Evolutionary conservation across 2,113 vertebrate genomes (phyloP).

Genomic region (Leucosticte australis): DNA sequence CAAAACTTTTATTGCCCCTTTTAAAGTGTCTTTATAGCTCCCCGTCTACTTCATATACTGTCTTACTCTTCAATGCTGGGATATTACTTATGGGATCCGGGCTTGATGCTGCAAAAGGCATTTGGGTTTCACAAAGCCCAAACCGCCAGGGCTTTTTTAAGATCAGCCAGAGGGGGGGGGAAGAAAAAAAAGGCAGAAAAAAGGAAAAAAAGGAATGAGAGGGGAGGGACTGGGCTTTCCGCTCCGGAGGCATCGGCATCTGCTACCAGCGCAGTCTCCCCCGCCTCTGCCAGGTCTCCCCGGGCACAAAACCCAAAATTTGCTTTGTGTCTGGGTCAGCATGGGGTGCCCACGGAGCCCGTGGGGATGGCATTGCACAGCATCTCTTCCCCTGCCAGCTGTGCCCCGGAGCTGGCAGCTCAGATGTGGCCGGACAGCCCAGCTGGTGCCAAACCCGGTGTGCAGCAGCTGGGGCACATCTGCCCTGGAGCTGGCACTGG

Average conservation of each 20-base stretch:
- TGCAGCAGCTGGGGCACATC: neutral
- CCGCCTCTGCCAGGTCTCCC: neutral
- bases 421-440: neutral
- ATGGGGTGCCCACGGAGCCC: neutral
- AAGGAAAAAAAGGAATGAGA: neutral
- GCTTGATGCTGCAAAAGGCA: slow-evolving; percentile 52
- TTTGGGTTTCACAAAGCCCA: slow-evolving; percentile 13
- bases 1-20: slow-evolving; percentile 83
- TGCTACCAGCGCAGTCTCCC: neutral
- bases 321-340: slow-evolving; percentile 1
- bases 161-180: neutral
- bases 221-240: neutral
- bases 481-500: neutral
- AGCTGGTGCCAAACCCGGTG: accelerated
- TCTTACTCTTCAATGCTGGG: slow-evolving; percentile 47
- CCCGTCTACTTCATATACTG: slow-evolving; percentile 63
- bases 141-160: slow-evolving; percentile 29
- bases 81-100: slow-evolving; percentile 62
- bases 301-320: neutral
- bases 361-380: neutral
- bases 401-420: neutral
- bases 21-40: slow-evolving; percentile 77
- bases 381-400: neutral
- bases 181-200: neutral
- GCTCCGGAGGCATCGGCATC: neutral